Conservation (phyloP, 2,113 vertebrate genomes). For the Mormoops blainvillei region DNA sequence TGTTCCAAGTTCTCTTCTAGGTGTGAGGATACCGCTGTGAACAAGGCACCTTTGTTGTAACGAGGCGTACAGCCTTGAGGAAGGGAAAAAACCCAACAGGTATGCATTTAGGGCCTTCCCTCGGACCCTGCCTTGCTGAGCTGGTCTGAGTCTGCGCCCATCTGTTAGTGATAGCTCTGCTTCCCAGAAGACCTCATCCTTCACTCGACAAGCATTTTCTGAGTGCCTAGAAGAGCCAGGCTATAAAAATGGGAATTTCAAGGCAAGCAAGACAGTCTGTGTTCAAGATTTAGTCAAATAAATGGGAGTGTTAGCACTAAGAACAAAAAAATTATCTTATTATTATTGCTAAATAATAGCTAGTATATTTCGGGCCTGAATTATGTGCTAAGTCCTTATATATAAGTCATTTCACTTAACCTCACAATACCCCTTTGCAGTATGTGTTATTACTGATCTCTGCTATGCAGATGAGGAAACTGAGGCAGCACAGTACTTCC, state of each 20-base stretch:
- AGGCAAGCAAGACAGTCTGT: not conserved
- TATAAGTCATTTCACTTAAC: not conserved
- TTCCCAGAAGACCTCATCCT: not conserved
- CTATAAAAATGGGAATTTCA: not conserved
- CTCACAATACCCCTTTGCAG: not conserved
- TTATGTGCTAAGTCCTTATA: not conserved
- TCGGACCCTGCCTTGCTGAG: not conserved
- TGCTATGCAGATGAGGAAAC: not conserved
- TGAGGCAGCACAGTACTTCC: not conserved
- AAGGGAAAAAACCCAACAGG: not conserved
- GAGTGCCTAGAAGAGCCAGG: not conserved
- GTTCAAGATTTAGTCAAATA: not conserved
- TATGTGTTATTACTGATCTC: not conserved
- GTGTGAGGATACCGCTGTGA: not conserved
- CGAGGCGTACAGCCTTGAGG: not conserved
- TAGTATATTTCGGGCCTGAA: not conserved
- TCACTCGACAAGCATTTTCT: not conserved
- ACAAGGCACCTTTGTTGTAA: not conserved
- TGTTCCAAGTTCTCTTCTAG: not conserved
- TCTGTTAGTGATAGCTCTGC: not conserved
- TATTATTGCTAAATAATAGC: not conserved
- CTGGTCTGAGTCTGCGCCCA: not conserved
- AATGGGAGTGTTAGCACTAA: not conserved
- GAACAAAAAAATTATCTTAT: not conserved
- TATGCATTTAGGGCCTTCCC: not conserved